Conservation (phyloP, 2,113 vertebrate species). For the Phoxinus phoxinus region DNA sequence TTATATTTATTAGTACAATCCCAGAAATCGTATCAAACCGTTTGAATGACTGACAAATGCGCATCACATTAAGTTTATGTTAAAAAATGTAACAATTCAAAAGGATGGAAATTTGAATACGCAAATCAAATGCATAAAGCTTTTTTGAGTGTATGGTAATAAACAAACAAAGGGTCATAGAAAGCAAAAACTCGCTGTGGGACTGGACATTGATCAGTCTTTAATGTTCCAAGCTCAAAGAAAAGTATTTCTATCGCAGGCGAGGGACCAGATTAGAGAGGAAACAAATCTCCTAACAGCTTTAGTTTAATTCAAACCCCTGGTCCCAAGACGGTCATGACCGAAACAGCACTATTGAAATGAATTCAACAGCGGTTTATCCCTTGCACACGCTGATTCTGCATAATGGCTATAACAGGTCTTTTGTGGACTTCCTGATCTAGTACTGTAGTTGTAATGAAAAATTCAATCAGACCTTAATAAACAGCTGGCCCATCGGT, state of each 20-base stretch:
- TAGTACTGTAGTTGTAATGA: slow-evolving; percentile 18
- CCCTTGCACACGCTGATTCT: not conserved
- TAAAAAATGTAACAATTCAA: too few species aligned
- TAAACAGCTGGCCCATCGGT: slow-evolving; percentile 18
- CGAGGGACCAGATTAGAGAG: slow-evolving; percentile 15
- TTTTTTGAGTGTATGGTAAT: not conserved
- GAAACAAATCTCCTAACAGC: slow-evolving; percentile 19
- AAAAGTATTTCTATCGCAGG: not conserved
- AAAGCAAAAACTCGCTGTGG: not conserved
- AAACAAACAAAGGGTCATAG: slow-evolving; percentile 21
- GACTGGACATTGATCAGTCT: slow-evolving; percentile 15
- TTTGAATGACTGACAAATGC: too few species aligned
- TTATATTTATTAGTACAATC: too few species aligned
- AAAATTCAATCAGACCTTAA: slow-evolving; percentile 29
- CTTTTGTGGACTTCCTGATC: slow-evolving; percentile 1
- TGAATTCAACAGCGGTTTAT: slow-evolving; percentile 36
- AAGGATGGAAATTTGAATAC: too few species aligned
- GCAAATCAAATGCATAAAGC: too few species aligned
- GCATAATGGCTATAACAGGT: not conserved
- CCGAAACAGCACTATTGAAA: slow-evolving; percentile 18
- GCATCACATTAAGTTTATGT: too few species aligned
- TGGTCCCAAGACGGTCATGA: slow-evolving; percentile 19
- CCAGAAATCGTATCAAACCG: too few species aligned
- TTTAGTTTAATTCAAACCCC: slow-evolving; percentile 21
- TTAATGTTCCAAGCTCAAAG: not conserved